Conservation (phyloP, 2,113 vertebrate species). For the Myrmecobius fasciatus region DNA sequence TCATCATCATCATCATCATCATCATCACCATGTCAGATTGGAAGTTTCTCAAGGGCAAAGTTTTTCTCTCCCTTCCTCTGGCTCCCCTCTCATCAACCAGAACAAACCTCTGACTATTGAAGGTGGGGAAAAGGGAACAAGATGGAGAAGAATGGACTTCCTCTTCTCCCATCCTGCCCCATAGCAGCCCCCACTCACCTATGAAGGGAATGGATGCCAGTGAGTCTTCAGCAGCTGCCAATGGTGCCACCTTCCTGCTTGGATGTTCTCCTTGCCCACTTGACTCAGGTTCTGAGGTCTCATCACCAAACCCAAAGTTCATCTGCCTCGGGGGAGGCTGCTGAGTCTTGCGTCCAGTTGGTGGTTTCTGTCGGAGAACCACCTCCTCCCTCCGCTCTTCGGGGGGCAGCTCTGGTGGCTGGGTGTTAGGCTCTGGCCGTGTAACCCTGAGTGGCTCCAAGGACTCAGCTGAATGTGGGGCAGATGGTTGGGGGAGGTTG, state of each 20-base stretch:
- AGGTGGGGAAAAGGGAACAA: neutral
- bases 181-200: conserved; percentile 84
- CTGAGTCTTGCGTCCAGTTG: conserved; percentile 89
- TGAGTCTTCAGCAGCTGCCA: conserved; percentile 91
- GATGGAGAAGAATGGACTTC: neutral
- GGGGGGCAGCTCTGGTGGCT: neutral
- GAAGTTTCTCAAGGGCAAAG: neutral
- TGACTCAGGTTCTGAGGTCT: conserved; percentile 74
- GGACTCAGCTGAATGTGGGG: conserved; percentile 62
- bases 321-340: conserved; percentile 87
- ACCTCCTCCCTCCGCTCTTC: conserved; percentile 87
- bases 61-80: neutral
- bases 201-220: conserved; percentile 98
- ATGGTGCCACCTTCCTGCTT: conserved; percentile 86
- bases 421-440: conserved; percentile 39
- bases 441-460: conserved; percentile 26
- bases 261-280: conserved; percentile 74
- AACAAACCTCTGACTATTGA: neutral
- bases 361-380: conserved; percentile 94
- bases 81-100: neutral
- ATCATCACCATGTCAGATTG: neutral
- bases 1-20: neutral
- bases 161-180: neutral
- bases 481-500: conserved; percentile 78
- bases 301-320: conserved; percentile 89